phyloP scores from a whole-genome alignment of 2,113 vertebrate genomes.

The Chamaetylas fuelleborni region DNA sequence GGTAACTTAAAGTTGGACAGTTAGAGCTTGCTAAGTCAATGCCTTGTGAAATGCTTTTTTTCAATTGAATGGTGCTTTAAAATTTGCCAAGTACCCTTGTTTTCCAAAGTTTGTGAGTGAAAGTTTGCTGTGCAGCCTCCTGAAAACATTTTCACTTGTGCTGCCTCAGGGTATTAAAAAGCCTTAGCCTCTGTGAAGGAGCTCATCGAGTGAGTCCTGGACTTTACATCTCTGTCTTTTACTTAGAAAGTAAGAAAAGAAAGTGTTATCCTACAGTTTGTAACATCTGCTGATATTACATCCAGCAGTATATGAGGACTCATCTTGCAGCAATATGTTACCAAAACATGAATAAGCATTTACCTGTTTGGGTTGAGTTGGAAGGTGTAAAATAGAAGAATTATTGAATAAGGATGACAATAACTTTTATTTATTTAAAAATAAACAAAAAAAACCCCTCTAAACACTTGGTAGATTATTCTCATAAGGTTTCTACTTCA shows the following conservation, averaged over 20 bases:
- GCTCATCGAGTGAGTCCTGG: accelerated
- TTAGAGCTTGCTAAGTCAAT: neutral
- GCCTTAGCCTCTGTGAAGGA: neutral
- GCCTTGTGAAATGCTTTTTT: neutral
- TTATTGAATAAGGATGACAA: neutral
- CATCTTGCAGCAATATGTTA: neutral
- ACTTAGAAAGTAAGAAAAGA: neutral
- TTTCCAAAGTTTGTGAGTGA: neutral
- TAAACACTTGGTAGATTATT: neutral
- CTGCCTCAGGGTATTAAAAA: neutral
- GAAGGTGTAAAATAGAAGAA: neutral
- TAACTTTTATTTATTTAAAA: neutral
- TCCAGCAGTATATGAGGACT: neutral
- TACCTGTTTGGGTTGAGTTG: neutral
- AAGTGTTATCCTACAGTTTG: neutral
- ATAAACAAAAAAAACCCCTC: accelerated
- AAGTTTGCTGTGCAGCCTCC: neutral
- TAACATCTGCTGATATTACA: neutral
- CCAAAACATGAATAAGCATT: neutral
- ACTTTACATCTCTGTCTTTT: neutral
- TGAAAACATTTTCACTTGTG: neutral
- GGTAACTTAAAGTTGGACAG: neutral
- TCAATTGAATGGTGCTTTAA: neutral
- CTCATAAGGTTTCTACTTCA: neutral
- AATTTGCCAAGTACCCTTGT: neutral